Base-by-base conservation (phyloP, 2,113 vertebrate genomes). In the Phrynocephalus versicolor region DNA sequence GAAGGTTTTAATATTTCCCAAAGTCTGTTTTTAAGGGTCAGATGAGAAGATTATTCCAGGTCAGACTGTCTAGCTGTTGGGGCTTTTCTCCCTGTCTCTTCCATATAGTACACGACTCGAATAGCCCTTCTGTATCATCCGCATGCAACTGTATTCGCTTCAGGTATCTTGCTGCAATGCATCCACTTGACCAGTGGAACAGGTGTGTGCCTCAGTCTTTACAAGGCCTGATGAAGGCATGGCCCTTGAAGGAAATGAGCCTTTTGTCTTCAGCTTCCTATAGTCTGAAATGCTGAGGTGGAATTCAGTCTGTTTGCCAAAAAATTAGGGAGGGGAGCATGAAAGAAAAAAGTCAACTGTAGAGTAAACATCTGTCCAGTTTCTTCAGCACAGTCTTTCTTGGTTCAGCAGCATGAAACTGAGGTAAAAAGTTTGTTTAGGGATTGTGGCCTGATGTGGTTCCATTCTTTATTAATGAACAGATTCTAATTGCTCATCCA, bases 401-500 rank as follows among this genome's bases (percentile, higher is more conserved):
- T 65, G 33, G 33, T 55, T 77, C 27, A 79, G 58, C 65, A 78
- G 30, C 35, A 30, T 62, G 60, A n/a, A 45, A 7, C n/a, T 75
- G 71, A 33, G 37, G 1, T 55, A 74, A 64, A 8, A 70, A 3
- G n/a, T n/a, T n/a, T 78, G 25, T 19, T 0, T 58, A 8, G 0
- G 25, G 12, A 79, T 73, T 4, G 18, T 41, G 81, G 1, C 1
- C 3, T 83, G 81, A 57, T 35, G 83, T 37, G 30, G 85, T 81
- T 33, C 9, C 27, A 51, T 64, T 55, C 23, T n/a, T 60, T 88
- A 71, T 75, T 90, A 82, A 88, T 57, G 37, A 92, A 81, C 23
- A 77, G 45, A 35, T 8, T 88, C 41, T 74, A 39, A 62, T 86
- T 94, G 62, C 71, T 62, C 86, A 84, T 86, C 70, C 85, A 81